phyloP scores from a whole-genome alignment of 2,888 invertebrate genomes.

The Phyllotreta cruciferae region DNA sequence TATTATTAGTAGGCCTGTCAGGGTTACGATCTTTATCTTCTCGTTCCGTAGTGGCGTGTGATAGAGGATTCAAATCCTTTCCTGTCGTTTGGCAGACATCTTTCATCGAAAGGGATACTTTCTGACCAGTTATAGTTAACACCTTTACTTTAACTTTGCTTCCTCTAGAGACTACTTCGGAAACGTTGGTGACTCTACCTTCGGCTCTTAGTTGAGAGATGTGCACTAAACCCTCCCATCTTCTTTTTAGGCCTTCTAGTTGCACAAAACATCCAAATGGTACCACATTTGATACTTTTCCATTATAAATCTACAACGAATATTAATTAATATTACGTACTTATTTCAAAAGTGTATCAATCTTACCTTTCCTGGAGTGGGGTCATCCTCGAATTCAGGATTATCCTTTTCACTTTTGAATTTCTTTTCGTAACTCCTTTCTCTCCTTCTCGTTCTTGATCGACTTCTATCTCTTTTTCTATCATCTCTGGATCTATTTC shows the following conservation, averaged over 20 bases:
- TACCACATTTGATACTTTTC: slow-evolving; percentile 93
- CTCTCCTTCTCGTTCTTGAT: slow-evolving; percentile 41
- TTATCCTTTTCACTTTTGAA: slow-evolving; percentile 52
- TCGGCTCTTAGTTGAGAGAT: slow-evolving; percentile 93
- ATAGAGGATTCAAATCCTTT: slow-evolving; percentile 89
- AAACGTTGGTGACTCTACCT: slow-evolving; percentile 92
- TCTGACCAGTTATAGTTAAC: slow-evolving; percentile 90
- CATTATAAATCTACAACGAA: slow-evolving; percentile 79
- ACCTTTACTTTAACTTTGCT: slow-evolving; percentile 93
- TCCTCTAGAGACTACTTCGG: slow-evolving; percentile 90
- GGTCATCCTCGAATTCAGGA: slow-evolving; percentile 73
- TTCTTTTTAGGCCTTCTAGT: slow-evolving; percentile 85
- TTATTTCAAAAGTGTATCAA: slow-evolving; percentile 28
- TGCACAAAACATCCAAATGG: slow-evolving; percentile 99
- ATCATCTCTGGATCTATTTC: slow-evolving; percentile 43
- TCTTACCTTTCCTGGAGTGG: slow-evolving; percentile 74
- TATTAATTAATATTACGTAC: slow-evolving; percentile 8
- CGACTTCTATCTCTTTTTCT: slow-evolving; percentile 42
- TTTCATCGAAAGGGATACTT: slow-evolving; percentile 95
- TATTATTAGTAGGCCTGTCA: slow-evolving; percentile 80
- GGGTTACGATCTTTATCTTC: slow-evolving; percentile 87
- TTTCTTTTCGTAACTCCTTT: slow-evolving; percentile 44
- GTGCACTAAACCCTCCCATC: slow-evolving; percentile 96
- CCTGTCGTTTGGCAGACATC: slow-evolving; percentile 97
- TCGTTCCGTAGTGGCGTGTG: slow-evolving; percentile 70